These are phyloP conservation scores for Scaptodrosophila lebanonensis DNA, from an alignment of 1,140 invertebrate genomes.

Conservation along the genomic window DNA sequence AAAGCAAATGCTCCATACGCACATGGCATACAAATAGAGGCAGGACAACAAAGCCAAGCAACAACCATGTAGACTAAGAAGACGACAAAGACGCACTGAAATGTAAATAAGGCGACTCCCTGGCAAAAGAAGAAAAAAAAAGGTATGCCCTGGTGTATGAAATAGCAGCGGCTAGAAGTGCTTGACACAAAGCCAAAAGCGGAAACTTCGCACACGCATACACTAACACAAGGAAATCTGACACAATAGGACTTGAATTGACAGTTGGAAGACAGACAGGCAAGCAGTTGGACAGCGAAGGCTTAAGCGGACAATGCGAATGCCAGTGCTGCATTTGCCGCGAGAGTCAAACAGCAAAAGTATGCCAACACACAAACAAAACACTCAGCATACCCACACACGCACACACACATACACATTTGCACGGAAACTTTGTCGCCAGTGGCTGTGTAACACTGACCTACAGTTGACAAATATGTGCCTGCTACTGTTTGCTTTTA, in stretches of 20 bases:
- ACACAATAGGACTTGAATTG: conserved; percentile 47
- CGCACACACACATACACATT: conserved; percentile 15
- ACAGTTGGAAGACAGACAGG: conserved; percentile 37
- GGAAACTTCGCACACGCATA: conserved; percentile 48
- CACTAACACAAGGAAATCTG: conserved; percentile 9
- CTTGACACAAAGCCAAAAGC: conserved; percentile 66
- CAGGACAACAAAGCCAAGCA: neutral
- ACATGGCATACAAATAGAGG: too few species aligned
- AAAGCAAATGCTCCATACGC: too few species aligned
- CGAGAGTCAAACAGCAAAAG: conserved; percentile 23
- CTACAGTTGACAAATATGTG: conserved; percentile 48
- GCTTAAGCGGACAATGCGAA: conserved; percentile 18
- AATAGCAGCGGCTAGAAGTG: conserved; percentile 42
- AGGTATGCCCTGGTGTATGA: conserved; percentile 21
- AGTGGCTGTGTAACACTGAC: conserved; percentile 62
- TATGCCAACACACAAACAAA: conserved; percentile 42
- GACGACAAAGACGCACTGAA: conserved; percentile 31
- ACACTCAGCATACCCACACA: conserved; percentile 8
- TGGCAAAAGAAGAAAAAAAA: conserved; percentile 4
- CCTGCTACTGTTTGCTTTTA: neutral
- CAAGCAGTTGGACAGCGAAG: conserved; percentile 5
- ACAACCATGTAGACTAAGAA: neutral
- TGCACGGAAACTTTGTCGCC: neutral
- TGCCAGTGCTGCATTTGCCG: too few species aligned
- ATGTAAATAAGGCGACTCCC: conserved; percentile 43